phyloP scores from a whole-genome alignment of 2,888 invertebrate genomes.

The Ophion costatus region DNA sequence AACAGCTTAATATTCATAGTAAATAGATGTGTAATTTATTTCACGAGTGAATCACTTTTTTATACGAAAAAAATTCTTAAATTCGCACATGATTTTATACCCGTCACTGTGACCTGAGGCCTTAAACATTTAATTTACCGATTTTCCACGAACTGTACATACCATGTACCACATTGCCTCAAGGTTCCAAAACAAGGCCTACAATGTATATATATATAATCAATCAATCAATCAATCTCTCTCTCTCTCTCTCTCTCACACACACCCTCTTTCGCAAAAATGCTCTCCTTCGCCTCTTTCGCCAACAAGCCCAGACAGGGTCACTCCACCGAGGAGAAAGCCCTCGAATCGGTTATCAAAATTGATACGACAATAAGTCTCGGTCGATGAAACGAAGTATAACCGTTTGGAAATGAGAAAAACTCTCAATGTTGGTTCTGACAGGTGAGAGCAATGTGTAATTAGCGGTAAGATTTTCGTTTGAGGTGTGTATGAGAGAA shows the following conservation, averaged over 20 bases:
- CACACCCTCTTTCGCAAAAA: background rate
- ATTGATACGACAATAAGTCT: background rate
- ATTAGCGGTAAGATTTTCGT: constrained; percentile 50
- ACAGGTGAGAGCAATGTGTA: constrained; percentile 37
- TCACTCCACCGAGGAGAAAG: background rate
- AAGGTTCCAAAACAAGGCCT: no score
- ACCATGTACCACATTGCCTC: no score
- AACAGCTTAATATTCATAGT: no score
- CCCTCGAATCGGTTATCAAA: background rate
- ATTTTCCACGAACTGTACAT: no score
- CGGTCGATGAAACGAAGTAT: background rate
- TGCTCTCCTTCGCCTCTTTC: background rate
- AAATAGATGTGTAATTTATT: no score
- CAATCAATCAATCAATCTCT: no score
- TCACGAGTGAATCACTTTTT: no score
- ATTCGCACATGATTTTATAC: no score
- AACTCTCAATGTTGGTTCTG: constrained; percentile 11
- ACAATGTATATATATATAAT: no score
- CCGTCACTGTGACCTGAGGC: no score
- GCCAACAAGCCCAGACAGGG: background rate
- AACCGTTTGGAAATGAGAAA: background rate
- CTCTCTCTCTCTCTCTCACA: background rate
- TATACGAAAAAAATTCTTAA: no score
- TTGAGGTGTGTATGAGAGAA: constrained; percentile 16
- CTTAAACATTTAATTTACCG: no score